A percentile compares a stretch with the other conserved stretches of the same genome.
Conservation (phyloP, 2,888 invertebrate species). For the Meliscaeva auricollis region DNA sequence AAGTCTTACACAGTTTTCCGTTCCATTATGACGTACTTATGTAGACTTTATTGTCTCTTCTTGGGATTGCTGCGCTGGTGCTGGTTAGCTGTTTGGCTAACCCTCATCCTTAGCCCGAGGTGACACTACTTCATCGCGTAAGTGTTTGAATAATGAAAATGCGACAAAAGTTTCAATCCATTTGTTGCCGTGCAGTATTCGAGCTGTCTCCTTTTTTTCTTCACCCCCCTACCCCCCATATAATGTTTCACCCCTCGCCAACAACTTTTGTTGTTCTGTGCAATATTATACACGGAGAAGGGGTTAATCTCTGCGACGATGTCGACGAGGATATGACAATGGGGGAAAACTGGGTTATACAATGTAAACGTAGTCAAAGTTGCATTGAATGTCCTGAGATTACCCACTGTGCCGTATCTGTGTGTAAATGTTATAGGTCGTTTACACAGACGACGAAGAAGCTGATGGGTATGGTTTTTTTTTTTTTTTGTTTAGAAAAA, state of each 20-base stretch:
- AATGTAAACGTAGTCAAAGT: conserved; percentile 64
- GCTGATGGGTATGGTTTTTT: neutral
- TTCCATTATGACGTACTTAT: conserved; percentile 64
- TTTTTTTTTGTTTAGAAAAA: neutral
- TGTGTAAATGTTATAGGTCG: conserved; percentile 36
- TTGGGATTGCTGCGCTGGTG: conserved; percentile 9
- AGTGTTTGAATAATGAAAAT: conserved; percentile 73
- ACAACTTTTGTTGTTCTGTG: no score
- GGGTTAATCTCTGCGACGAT: conserved; percentile 51
- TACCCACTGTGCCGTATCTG: conserved; percentile 40
- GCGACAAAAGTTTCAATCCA: conserved; percentile 71
- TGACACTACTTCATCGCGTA: conserved; percentile 67
- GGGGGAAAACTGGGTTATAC: conserved; percentile 52
- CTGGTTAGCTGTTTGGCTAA: conserved; percentile 25
- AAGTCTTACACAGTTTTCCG: conserved; percentile 64
- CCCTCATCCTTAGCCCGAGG: conserved; percentile 24
- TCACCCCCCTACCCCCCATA: neutral
- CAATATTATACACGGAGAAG: neutral
- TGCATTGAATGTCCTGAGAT: conserved; percentile 63
- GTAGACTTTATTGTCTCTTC: conserved; percentile 47
- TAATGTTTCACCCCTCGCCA: no score
- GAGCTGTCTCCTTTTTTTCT: neutral
- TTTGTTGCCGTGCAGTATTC: conserved; percentile 44
- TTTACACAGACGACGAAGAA: conserved; percentile 4
- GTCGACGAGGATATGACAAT: conserved; percentile 1